Conservation (phyloP, 2,888 invertebrate species). For the Disparrhopalites patrizii region DNA sequence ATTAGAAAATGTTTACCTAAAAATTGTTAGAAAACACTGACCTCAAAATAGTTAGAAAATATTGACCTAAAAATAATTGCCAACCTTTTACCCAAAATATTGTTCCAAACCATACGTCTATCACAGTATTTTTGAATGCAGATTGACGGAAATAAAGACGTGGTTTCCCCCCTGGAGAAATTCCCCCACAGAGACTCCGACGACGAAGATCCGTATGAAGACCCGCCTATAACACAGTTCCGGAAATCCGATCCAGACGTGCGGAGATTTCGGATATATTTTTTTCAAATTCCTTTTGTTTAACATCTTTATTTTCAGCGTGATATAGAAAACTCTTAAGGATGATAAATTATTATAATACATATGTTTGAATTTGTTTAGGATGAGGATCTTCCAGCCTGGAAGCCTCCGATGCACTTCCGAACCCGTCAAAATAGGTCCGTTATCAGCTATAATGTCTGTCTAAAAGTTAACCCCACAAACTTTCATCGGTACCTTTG, state of each 20-base stretch:
- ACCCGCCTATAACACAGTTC: slow-evolving; percentile 5
- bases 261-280: background rate
- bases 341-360: background rate
- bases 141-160: slow-evolving; percentile 47
- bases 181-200: slow-evolving; percentile 37
- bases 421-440: slow-evolving; percentile 37
- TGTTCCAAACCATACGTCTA: no score
- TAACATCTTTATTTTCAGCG: background rate
- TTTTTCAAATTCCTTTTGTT: no score
- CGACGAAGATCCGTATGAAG: slow-evolving; percentile 29
- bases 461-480: slow-evolving; percentile 40
- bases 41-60: no score
- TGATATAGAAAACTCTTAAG: background rate
- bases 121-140: background rate
- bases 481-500: slow-evolving; percentile 41
- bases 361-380: background rate
- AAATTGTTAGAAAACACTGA: no score
- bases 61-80: no score
- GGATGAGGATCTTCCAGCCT: slow-evolving; percentile 35
- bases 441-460: slow-evolving; percentile 38
- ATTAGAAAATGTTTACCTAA: no score
- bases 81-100: no score
- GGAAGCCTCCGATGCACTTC: slow-evolving; percentile 43
- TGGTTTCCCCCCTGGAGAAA: slow-evolving; percentile 37
- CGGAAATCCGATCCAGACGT: slow-evolving; percentile 1